A percentile compares a stretch with the other conserved stretches of the same genome.
phyloP scores from a whole-genome alignment of 2,888 invertebrate genomes.

The Adelognathus sp. region DNA sequence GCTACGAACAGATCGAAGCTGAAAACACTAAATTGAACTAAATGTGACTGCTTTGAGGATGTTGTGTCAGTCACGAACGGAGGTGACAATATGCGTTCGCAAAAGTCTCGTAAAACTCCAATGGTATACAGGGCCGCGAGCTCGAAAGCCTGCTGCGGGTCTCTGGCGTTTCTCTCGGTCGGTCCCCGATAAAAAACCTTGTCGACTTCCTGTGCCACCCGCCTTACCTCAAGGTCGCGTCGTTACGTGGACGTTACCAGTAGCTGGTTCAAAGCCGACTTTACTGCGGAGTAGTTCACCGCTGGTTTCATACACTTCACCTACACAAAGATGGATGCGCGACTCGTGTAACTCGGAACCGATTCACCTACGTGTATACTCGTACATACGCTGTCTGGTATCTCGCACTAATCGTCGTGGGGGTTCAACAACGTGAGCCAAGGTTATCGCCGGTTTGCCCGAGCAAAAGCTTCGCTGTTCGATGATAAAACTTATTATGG shows the following conservation, averaged over 20 bases:
- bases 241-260: constrained; percentile 65
- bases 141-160: constrained; percentile 6
- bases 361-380: background rate
- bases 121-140: constrained; percentile 5
- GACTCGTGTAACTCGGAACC: background rate
- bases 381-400: constrained; percentile 41
- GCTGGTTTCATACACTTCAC: constrained; percentile 6
- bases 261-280: constrained; percentile 6
- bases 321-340: background rate
- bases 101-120: constrained; percentile 8
- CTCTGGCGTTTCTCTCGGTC: constrained; percentile 52
- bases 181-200: constrained; percentile 78
- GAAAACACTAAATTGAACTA: too few species aligned
- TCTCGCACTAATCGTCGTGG: constrained; percentile 71
- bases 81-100: constrained; percentile 9
- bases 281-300: constrained; percentile 23
- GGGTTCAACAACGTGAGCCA: constrained; percentile 64
- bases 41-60: too few species aligned
- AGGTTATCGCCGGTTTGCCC: constrained; percentile 56
- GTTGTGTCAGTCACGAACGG: too few species aligned
- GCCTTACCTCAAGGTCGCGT: constrained; percentile 77
- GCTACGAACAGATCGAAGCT: too few species aligned
- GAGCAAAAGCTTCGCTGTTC: constrained; percentile 47
- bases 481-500: constrained; percentile 22
- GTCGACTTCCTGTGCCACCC: constrained; percentile 80